These are phyloP conservation scores for Rhinophrynus dorsalis DNA, from an alignment of 2,797 vertebrate species.

Conservation along the genomic window DNA sequence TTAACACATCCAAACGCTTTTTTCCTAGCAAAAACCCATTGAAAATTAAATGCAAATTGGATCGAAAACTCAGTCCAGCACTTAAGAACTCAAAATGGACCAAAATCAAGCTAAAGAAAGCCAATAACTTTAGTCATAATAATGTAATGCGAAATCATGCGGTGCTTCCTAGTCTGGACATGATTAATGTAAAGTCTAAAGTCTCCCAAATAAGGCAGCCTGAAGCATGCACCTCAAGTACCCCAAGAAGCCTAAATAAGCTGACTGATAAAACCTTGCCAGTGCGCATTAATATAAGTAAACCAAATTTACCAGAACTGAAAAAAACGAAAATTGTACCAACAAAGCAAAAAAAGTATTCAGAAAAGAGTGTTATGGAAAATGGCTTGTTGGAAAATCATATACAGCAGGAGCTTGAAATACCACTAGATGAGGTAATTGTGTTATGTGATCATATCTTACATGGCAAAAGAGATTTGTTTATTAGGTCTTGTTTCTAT, in stretches of 20 bases:
- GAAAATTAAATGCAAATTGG: constrained; percentile 86
- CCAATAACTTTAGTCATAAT: constrained; percentile 80
- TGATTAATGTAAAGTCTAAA: constrained; percentile 59
- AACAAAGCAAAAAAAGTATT: constrained; percentile 52
- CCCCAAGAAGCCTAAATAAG: constrained; percentile 54
- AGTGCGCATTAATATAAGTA: neutral
- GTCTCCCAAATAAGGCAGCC: constrained; percentile 52
- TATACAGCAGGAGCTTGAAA: constrained; percentile 62
- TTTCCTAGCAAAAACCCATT: constrained; percentile 88
- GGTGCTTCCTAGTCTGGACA: constrained; percentile 55
- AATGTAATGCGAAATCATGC: constrained; percentile 65
- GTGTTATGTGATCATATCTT: too few relatives aligned
- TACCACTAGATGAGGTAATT: constrained; percentile 71
- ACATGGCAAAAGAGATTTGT: too few relatives aligned
- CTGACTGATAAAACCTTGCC: constrained; percentile 15
- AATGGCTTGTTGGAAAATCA: constrained; percentile 64
- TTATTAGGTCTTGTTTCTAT: neutral
- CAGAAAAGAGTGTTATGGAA: constrained; percentile 56
- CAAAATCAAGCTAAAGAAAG: constrained; percentile 91
- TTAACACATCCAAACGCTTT: constrained; percentile 83
- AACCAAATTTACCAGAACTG: constrained; percentile 3
- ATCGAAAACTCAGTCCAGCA: constrained; percentile 79
- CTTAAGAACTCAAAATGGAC: constrained; percentile 90
- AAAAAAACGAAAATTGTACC: constrained; percentile 56
- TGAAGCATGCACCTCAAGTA: constrained; percentile 43